Evolutionary conservation across 2,888 invertebrate species (phyloP).

Genomic region (Leptura quadrifasciata): DNA sequence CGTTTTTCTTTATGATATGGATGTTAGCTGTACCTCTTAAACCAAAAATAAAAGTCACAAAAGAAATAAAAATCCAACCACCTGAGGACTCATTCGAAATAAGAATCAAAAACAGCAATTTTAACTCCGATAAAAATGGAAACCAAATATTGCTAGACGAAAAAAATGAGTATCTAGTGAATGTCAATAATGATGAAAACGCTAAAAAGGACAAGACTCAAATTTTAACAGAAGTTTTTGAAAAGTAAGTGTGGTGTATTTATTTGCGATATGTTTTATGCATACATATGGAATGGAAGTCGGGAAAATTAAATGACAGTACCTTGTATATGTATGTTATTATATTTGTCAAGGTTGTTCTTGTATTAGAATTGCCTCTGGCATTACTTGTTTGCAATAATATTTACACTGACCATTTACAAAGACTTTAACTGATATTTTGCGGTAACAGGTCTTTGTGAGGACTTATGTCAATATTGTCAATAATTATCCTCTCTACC

Average conservation of each 20-base stretch:
- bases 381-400: no score
- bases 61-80: constrained; percentile 59
- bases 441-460: no score
- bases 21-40: constrained; percentile 74
- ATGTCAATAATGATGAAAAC: constrained; percentile 70
- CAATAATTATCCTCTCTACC: no score
- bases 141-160: constrained; percentile 73
- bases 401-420: no score
- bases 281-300: not conserved
- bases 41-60: constrained; percentile 62
- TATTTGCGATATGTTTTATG: not conserved
- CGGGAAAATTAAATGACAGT: no score
- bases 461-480: no score
- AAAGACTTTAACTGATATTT: no score
- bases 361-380: no score
- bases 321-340: no score
- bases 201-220: constrained; percentile 68
- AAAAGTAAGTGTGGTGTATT: constrained; percentile 66
- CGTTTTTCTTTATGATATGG: constrained; percentile 76
- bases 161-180: constrained; percentile 74
- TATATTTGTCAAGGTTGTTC: no score
- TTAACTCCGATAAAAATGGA: constrained; percentile 74
- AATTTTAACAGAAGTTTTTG: constrained; percentile 71
- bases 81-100: constrained; percentile 70
- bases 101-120: constrained; percentile 74